Base-by-base conservation (phyloP, 2,888 invertebrate genomes). In the Nudaria mundana region DNA sequence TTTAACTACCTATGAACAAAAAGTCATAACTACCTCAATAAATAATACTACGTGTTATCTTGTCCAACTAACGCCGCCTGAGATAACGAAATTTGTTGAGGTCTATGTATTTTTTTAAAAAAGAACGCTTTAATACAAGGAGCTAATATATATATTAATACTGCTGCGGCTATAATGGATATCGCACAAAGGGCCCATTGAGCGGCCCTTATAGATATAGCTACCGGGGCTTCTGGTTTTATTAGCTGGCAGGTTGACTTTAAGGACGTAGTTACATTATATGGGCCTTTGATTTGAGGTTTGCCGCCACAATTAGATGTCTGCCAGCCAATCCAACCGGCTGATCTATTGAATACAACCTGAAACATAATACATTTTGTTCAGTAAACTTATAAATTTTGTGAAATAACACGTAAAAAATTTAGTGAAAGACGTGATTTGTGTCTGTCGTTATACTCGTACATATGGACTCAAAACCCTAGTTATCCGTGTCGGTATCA, bases 311-410 rank as follows among this genome's bases (percentile, higher is more conserved):
- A 90, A 23, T 70, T 66, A 0, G 89, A 82, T 0, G 76, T 68
- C 32, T 74, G 69, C 63, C 81, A 90, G 20, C 87, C 83, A 12
- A 90, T 84, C 75, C 84, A 86, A 37, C 81, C 78, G 8, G 76
- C 79, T 14, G 89, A 82, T 45, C 85, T 74, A 54, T 90, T 90
- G 67, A 90, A 90, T 33, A 81, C 36, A 1, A 89, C 79, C 86
- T 87, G 76, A 0, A 73, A 76, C 11, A 11, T 11, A 10, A 22
- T 3, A 3, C 20, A 20, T 7, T 7, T 7, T 2, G 20, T 20
- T 20, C 2, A 1, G 5, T 8, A 20, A 1, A 20, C 20, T n/a
- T n/a, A n/a, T n/a, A n/a, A n/a, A n/a, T n/a, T n/a, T n/a, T n/a
- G n/a, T n/a, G n/a, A n/a, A n/a, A n/a, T n/a, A n/a, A n/a, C n/a